A percentile compares a stretch with the other conserved stretches of the same genome.
Conservation (phyloP, 2,797 vertebrate genomes). For the Merluccius polli region DNA sequence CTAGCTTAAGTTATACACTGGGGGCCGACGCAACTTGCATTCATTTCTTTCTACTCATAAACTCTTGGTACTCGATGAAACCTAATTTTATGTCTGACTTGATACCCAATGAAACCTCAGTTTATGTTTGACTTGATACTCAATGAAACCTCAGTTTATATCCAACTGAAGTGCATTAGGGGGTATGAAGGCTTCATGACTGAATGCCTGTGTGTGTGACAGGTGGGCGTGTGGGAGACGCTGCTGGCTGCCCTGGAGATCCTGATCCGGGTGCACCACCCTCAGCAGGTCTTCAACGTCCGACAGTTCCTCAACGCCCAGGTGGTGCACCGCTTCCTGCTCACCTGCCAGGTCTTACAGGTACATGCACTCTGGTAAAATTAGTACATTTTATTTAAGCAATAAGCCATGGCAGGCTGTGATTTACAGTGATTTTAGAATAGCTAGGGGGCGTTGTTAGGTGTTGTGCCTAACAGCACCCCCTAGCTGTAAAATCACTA, state of each 20-base stretch:
- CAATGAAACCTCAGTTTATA: too few species aligned
- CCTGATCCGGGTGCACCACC: conserved; percentile 90
- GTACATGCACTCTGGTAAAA: conserved; percentile 54
- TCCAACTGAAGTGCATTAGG: too few species aligned
- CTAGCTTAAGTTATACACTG: background rate
- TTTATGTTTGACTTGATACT: too few species aligned
- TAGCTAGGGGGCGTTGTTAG: too few species aligned
- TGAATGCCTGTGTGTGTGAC: conserved; percentile 30
- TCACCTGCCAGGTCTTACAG: conserved; percentile 95
- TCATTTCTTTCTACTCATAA: background rate
- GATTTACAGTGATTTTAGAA: too few species aligned
- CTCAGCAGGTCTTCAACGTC: conserved; percentile 91
- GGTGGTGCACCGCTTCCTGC: conserved; percentile 90
- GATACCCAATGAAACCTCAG: too few species aligned
- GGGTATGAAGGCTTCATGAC: background rate
- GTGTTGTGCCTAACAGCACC: too few species aligned
- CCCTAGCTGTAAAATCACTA: too few species aligned
- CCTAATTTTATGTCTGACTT: too few species aligned
- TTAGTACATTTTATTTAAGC: background rate
- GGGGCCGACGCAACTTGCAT: too few species aligned
- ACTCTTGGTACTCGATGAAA: too few species aligned
- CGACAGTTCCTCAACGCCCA: conserved; percentile 88
- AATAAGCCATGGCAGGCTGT: too few species aligned
- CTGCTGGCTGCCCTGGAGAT: conserved; percentile 88
- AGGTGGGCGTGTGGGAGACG: conserved; percentile 92